Base-by-base conservation (phyloP, 2,797 vertebrate genomes). In the Ctenosaura bakeri region DNA sequence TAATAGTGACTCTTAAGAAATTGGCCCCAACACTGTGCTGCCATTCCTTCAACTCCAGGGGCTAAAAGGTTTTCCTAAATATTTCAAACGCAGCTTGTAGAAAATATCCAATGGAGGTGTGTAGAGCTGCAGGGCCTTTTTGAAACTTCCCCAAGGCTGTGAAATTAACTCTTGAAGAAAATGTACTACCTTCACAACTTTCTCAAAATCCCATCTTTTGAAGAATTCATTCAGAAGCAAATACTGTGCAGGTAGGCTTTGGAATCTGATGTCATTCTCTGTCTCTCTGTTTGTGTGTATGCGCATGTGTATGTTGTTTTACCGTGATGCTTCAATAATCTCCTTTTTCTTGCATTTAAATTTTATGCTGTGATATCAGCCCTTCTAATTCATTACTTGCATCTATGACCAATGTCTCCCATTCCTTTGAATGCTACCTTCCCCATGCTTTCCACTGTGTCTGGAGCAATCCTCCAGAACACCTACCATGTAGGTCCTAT, bases 31-130 rank as follows among this genome's bases (percentile, higher is more conserved):
- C 82, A 93, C 83, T 6, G 1, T 14, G 85, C 80, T 69, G 85
- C 87, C 85, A 88, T 93, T 90, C 92, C 92, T 94, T 93, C 91
- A 91, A 82, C 64, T 32, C n/a, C 83, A 26, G 90, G 86, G 82
- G 91, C 6, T 52, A 20, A n/a, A 62, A 83, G 56, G 54, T 9
- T 54, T 83, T 76, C 71, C 3, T 59, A 83, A 52, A 76, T 29
- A 83, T 89, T 76, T 89, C 42, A 89, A 74, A 24, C 13, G 20
- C 69, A 62, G 35, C 59, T 16, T 26, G 54, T n/a, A 13, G 76
- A 71, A 32, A 42, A 50, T 24, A 35, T 50, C 38, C 42, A 50
- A 20, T 1, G 8, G 42, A 46, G 22, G 69, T 4, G 13, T 59
- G 54, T 16, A 7, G 1, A 73, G 9, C 13, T 42, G 35, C 85